phyloP scores from a whole-genome alignment of 2,113 vertebrate species.

The Albula glossodonta region DNA sequence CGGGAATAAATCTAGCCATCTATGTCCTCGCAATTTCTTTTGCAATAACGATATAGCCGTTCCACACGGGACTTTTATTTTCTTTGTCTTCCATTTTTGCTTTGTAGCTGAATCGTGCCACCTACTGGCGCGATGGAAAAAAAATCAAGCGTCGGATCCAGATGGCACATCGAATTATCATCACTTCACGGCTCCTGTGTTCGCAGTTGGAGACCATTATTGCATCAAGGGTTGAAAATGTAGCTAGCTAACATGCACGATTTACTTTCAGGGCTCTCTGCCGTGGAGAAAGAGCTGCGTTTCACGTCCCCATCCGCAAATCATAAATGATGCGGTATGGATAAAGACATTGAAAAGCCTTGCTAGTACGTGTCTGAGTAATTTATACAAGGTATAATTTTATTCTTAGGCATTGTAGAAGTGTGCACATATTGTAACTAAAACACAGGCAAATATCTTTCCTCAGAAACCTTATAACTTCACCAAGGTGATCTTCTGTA shows the following conservation, averaged over 20 bases:
- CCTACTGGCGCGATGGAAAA: slow-evolving; percentile 7
- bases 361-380: neutral
- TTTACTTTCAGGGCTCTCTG: neutral
- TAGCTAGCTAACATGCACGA: neutral
- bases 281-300: neutral
- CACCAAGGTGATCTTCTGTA: neutral
- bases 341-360: neutral
- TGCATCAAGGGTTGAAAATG: neutral
- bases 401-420: neutral
- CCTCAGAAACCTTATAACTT: neutral
- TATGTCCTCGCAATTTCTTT: neutral
- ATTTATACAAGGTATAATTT: neutral
- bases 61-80: neutral
- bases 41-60: neutral
- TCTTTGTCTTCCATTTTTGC: neutral
- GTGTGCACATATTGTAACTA: neutral
- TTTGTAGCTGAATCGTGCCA: slow-evolving; percentile 20
- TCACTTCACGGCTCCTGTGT: neutral
- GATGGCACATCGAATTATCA: neutral
- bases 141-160: neutral
- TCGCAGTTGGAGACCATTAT: slow-evolving; percentile 3
- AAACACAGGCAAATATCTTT: neutral
- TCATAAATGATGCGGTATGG: neutral
- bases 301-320: neutral
- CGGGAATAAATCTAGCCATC: neutral